Base-by-base conservation (phyloP, 1,140 invertebrate genomes). In the Drosophila sp. region DNA sequence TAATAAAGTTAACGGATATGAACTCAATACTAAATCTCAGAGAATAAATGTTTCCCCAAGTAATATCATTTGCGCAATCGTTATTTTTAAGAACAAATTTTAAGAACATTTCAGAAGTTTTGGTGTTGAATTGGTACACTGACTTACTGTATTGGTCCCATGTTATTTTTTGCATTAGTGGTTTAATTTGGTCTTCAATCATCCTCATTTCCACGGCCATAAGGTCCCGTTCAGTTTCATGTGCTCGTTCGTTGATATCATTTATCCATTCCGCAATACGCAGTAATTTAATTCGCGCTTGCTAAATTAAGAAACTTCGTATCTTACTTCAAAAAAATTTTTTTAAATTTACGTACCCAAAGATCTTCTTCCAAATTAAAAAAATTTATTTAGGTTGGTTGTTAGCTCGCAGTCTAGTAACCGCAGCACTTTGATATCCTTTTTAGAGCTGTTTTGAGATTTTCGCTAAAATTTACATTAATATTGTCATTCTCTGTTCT, bases 131-230 rank as follows among this genome's bases (percentile, higher is more conserved):
- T n/a, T n/a, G n/a, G n/a, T n/a, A n/a, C n/a, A n/a, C n/a, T n/a
- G n/a, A 58, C 90, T 91, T 94, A 79, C 94, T 93, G 75, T 94
- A 93, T 29, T 92, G 92, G 43, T 93, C 93, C 95, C 95, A 96
- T 51, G 93, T 94, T 7, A 94, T 80, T 3, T 89, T 89, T 18
- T 92, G 84, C 58, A 94, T 93, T 9, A 94, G 93, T 58, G 93
- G 86, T 43, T 94, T 89, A 54, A 96, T 89, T 43, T 94, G 89
- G 14, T 90, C 73, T 84, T 96, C 95, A 64, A 96, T 78, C 56
- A 73, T 61, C 5, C 86, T 72, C 45, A 96, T 87, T 90, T 96
- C 94, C 4, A 92, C 77, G 62, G 93, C 90, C 61, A 96, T 93
- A 9, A 96, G 90, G 34, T 93, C 92, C 56, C 92, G 94, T 89